These are phyloP conservation scores for Nymphalis polychloros DNA, from an alignment of 2,888 invertebrate genomes.

Conservation along the genomic window DNA sequence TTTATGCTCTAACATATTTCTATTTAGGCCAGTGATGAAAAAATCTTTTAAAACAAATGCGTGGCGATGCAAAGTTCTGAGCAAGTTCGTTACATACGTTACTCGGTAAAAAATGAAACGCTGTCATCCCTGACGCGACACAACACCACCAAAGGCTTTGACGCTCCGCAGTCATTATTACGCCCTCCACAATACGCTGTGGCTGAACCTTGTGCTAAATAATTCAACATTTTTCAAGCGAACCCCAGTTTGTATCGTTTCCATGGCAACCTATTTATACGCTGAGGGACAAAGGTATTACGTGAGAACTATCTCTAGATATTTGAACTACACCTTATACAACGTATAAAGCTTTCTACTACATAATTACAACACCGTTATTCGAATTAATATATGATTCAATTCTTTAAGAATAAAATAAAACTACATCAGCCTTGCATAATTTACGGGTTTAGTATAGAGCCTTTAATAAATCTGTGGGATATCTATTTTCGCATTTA, in stretches of 20 bases:
- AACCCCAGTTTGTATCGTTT: conserved; percentile 21
- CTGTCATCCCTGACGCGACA: conserved; percentile 18
- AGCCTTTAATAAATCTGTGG: conserved; percentile 7
- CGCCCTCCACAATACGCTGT: conserved; percentile 29
- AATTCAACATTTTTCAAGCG: conserved; percentile 33
- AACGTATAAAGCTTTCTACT: too few relatives aligned
- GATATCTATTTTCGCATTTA: conserved; percentile 6
- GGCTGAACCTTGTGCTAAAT: conserved; percentile 34
- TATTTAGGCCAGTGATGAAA: not conserved
- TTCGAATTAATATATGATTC: too few relatives aligned
- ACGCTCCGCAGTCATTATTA: conserved; percentile 31
- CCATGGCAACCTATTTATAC: conserved; percentile 27
- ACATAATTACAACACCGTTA: too few relatives aligned
- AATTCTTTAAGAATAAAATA: not conserved
- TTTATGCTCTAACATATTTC: not conserved
- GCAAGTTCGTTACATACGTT: not conserved
- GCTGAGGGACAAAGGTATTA: not conserved
- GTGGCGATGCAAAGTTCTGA: not conserved
- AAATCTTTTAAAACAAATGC: not conserved
- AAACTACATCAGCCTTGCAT: not conserved
- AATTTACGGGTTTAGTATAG: not conserved
- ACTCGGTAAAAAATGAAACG: conserved; percentile 20
- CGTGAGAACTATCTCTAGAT: not conserved
- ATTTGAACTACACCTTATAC: too few relatives aligned
- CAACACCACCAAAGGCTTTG: conserved; percentile 32